Base-by-base conservation (phyloP, 92 coral and sea anemone genomes). In the Nematostella vectensis region DNA sequence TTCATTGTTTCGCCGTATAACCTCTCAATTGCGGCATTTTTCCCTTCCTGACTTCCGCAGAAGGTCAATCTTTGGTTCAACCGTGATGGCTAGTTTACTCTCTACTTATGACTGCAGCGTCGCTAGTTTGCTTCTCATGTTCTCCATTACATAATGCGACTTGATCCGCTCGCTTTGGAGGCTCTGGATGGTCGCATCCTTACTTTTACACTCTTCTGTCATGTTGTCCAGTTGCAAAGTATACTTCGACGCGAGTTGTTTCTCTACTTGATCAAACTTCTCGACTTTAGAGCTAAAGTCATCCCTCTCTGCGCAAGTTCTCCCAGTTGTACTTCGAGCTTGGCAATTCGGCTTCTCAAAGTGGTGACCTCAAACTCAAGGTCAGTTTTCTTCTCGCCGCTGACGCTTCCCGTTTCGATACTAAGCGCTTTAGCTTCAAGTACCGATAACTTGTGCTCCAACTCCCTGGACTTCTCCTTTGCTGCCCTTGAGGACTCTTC, bases 281-380 rank as follows among this genome's bases (percentile, higher is more conserved):
- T 45, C 51, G 4, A 45, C 18, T 45, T 45, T 11, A 6, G 11
- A 8, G 4, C 51, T 42, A 4, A 25, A 53, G 16, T 45, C 47
- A 31, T 72, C 58, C 55, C 60, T 58, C 25, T 74, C 80, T 51
- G 31, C 29, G 51, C 21, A 45, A 43, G 63, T 53, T 44, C 56
- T 50, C 59, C 68, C 44, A 74, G 45, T 15, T 50, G 39, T 16
- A 62, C 25, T 50, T 74, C 80, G 20, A 65, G 61, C 29, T 67
- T 61, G 26, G 80, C 61, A 31, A 63, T 29, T 55, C 60, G 59
- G 18, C 57, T 56, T 57, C 70, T 72, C 67, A 63, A 48, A 48
- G 55, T 59, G 9, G 57, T 58, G 33, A 71, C 44, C 57, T 72
- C 79, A 44, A 55, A 47, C 27, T 66, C 79, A 17, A 55, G 39